Evolutionary conservation across 2,113 vertebrate genomes (phyloP).

Genomic region (Isichthys henryi): DNA sequence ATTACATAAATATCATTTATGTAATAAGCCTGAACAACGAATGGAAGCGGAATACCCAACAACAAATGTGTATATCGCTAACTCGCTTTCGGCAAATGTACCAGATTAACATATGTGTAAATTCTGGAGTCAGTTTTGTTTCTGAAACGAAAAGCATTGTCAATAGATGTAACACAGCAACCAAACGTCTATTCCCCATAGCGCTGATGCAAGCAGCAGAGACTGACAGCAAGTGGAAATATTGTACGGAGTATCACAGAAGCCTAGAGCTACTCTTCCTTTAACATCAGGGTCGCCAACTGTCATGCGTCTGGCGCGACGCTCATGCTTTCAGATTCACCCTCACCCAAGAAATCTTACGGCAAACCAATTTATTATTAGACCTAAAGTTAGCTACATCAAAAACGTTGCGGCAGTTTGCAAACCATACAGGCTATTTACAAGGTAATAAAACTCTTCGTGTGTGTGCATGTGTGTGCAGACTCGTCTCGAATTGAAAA

Average conservation of each 20-base stretch:
- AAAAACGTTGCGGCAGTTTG: neutral
- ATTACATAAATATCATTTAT: neutral
- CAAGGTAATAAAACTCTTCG: neutral
- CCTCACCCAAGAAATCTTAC: neutral
- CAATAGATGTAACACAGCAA: neutral
- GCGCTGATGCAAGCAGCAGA: neutral
- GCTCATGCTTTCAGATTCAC: neutral
- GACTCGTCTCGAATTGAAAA: neutral
- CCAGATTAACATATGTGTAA: neutral
- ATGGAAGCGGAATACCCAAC: neutral
- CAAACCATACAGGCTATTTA: neutral
- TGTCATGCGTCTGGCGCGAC: neutral
- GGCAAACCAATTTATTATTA: neutral
- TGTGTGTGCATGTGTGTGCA: neutral
- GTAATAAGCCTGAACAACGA: neutral
- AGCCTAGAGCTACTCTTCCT: neutral
- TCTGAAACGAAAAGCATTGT: neutral
- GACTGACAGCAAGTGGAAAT: neutral
- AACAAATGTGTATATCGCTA: neutral
- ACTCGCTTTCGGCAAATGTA: neutral
- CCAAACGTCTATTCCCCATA: neutral
- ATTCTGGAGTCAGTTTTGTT: neutral
- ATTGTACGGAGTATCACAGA: neutral
- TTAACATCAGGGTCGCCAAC: neutral
- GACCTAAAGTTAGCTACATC: neutral